These are phyloP conservation scores for Austrofundulus limnaeus DNA, from an alignment of 2,113 vertebrate species.

Conservation along the genomic window DNA sequence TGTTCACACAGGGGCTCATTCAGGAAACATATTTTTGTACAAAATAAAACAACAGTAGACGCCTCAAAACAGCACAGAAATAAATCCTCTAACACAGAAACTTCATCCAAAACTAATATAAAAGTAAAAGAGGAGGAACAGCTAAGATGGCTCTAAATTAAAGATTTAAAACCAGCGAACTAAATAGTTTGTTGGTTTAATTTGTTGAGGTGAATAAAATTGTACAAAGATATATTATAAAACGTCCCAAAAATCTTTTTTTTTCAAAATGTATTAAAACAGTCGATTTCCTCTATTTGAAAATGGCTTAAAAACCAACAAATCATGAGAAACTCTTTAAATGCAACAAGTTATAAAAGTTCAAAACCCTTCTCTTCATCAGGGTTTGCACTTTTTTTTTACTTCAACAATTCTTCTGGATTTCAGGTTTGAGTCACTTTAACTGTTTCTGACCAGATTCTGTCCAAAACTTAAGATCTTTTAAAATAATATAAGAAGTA, in stretches of 20 bases:
- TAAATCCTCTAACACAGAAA: not conserved
- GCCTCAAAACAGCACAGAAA: not conserved
- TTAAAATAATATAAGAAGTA: no score
- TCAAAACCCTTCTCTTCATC: no score
- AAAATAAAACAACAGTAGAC: not conserved
- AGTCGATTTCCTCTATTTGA: no score
- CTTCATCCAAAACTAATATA: not conserved
- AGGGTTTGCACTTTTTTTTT: no score
- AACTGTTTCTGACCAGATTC: not conserved
- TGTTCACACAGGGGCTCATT: slow-evolving; percentile 1
- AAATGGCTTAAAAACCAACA: no score
- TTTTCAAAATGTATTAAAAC: no score
- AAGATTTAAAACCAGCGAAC: not conserved
- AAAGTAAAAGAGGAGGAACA: not conserved
- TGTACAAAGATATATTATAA: no score
- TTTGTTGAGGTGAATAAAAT: no score
- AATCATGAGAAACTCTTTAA: no score
- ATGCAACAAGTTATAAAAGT: no score
- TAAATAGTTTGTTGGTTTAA: not conserved
- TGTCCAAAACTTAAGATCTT: no score
- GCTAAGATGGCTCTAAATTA: not conserved
- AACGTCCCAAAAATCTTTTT: no score
- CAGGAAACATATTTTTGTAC: not conserved
- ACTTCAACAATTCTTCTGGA: not conserved
- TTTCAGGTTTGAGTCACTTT: not conserved